Conservation (phyloP, 1,140 invertebrate genomes). For the Euwallacea fornicatus region DNA sequence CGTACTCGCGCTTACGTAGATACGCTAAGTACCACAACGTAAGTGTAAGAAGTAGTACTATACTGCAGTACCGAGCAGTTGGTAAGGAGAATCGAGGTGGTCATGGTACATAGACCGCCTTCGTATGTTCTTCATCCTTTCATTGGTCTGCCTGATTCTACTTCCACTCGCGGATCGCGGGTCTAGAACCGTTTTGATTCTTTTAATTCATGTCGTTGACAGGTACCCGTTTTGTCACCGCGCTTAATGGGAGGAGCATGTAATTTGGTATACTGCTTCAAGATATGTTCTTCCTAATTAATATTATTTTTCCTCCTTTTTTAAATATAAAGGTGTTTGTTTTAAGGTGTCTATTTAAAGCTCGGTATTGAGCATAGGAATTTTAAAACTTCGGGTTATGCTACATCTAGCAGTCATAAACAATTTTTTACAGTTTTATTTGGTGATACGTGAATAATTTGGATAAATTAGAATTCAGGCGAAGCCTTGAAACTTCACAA, state of each 20-base stretch:
- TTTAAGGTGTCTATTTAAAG: too few species aligned
- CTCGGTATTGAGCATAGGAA: too few species aligned
- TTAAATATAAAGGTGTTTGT: too few species aligned
- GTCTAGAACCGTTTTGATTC: constrained; percentile 21
- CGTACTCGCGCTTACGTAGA: constrained; percentile 19
- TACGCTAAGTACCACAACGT: constrained; percentile 29
- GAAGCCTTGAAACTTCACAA: too few species aligned
- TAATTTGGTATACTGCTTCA: constrained; percentile 7
- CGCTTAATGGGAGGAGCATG: constrained; percentile 35
- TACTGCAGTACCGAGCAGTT: constrained; percentile 20
- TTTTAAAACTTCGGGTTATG: too few species aligned
- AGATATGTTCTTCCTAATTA: constrained; percentile 3
- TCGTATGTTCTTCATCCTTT: constrained; percentile 32
- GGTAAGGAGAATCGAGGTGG: constrained; percentile 35
- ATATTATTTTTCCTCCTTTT: neutral
- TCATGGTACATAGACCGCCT: constrained; percentile 33
- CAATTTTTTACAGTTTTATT: too few species aligned
- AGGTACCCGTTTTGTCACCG: constrained; percentile 35
- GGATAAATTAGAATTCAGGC: too few species aligned
- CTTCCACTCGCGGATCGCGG: constrained; percentile 32
- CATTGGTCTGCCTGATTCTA: constrained; percentile 36
- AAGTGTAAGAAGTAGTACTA: constrained; percentile 28
- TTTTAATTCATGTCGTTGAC: constrained; percentile 31
- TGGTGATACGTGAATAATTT: too few species aligned
- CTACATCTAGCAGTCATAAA: too few species aligned